Evolutionary conservation across 2,113 vertebrate genomes (phyloP).

Genomic region (Todiramphus saurophagus): DNA sequence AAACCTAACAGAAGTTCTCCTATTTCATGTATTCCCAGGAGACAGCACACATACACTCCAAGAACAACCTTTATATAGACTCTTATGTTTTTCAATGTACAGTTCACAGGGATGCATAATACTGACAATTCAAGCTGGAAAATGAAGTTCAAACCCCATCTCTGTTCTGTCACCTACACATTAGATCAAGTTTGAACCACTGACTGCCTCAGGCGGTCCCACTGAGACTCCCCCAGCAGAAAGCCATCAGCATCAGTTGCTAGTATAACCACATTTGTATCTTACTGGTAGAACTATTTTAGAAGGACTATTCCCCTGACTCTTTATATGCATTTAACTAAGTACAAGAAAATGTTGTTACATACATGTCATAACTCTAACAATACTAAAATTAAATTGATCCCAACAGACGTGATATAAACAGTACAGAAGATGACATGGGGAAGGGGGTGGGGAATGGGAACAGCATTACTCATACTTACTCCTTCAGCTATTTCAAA

Average conservation of each 20-base stretch:
- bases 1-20: not conserved
- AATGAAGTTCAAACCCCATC: not conserved
- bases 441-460: not conserved
- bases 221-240: not conserved
- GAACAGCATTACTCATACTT: conserved; percentile 65
- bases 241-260: not conserved
- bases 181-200: not conserved
- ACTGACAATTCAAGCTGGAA: not conserved
- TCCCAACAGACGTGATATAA: not conserved
- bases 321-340: not conserved
- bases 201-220: not conserved
- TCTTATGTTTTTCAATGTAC: not conserved
- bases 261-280: not conserved
- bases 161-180: not conserved
- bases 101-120: not conserved
- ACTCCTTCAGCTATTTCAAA: conserved; percentile 93
- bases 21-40: not conserved
- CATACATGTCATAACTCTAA: not conserved
- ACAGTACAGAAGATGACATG: not conserved
- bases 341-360: not conserved
- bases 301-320: not conserved
- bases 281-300: not conserved
- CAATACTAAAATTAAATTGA: not conserved
- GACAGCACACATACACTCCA: fast-evolving
- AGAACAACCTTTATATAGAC: not conserved